These are phyloP conservation scores for Temnothorax nylanderi DNA, from an alignment of 1,140 invertebrate species.

Conservation along the genomic window DNA sequence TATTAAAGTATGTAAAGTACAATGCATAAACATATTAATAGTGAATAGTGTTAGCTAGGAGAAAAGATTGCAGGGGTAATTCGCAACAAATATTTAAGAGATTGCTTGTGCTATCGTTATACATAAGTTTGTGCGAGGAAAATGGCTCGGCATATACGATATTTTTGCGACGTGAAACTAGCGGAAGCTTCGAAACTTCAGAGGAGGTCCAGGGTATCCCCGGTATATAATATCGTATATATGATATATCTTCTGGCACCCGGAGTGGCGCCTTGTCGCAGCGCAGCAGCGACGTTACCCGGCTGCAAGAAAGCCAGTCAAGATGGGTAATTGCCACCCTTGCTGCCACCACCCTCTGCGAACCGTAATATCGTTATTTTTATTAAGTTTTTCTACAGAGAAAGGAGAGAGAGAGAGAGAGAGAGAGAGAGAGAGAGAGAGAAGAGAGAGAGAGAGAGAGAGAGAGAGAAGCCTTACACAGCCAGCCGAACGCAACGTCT, in stretches of 20 bases:
- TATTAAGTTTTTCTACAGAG: slow-evolving; percentile 71
- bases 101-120: not conserved
- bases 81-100: not conserved
- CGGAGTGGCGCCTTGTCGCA: slow-evolving; percentile 48
- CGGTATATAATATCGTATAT: slow-evolving; percentile 53
- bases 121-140: not conserved
- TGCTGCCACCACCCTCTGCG: slow-evolving; percentile 12
- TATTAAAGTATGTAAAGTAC: not conserved
- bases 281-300: slow-evolving; percentile 37
- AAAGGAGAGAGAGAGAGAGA: not conserved
- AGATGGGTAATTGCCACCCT: slow-evolving; percentile 68
- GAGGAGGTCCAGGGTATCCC: not conserved
- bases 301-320: slow-evolving; percentile 55
- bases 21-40: not conserved
- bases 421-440: not conserved
- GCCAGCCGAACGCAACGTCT: slow-evolving; percentile 35
- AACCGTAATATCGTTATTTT: slow-evolving; percentile 72
- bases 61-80: not conserved
- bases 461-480: slow-evolving; percentile 46
- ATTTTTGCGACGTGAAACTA: slow-evolving; percentile 28
- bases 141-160: not conserved
- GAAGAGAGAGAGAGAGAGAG: not conserved
- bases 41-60: not conserved
- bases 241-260: slow-evolving; percentile 58
- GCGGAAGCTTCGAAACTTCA: slow-evolving; percentile 1